A percentile compares a stretch with the other conserved stretches of the same genome.
phyloP scores from a whole-genome alignment of 2,888 invertebrate genomes.

The Drosophila setosimentum region DNA sequence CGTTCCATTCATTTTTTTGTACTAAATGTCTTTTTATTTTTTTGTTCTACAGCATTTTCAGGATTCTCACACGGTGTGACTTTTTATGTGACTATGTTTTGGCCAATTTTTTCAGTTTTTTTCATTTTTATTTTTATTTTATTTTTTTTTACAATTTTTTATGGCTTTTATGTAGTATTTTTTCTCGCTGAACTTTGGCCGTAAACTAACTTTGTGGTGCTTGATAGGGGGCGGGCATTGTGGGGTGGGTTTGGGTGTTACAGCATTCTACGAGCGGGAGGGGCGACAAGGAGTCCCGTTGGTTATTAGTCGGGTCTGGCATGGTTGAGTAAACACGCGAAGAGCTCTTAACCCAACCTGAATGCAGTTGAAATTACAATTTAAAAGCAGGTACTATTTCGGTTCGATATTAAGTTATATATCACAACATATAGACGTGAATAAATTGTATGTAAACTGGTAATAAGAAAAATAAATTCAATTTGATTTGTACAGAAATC shows the following conservation, averaged over 20 bases:
- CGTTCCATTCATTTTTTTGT: conserved; percentile 37
- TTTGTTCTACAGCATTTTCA: conserved; percentile 61
- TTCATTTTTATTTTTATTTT: conserved; percentile 15
- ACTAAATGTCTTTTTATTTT: conserved; percentile 27
- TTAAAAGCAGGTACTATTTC: conserved; percentile 19
- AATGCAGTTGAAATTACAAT: conserved; percentile 36
- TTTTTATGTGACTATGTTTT: conserved; percentile 71
- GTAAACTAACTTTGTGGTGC: conserved; percentile 76
- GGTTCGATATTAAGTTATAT: conserved; percentile 13
- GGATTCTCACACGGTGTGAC: conserved; percentile 64
- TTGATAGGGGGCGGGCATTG: conserved; percentile 53
- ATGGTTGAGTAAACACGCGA: conserved; percentile 57
- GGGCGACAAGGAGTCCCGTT: conserved; percentile 38
- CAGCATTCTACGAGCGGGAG: conserved; percentile 2
- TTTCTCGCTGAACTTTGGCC: conserved; percentile 69
- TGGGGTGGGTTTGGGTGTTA: neutral
- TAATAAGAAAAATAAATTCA: neutral
- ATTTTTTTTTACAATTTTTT: conserved; percentile 44
- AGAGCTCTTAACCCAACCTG: conserved; percentile 29
- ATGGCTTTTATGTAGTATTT: conserved; percentile 56
- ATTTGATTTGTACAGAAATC: neutral
- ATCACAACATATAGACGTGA: neutral
- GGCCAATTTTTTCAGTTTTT: conserved; percentile 66
- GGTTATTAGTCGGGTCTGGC: conserved; percentile 66
- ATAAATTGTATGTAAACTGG: neutral